Evolutionary conservation across 2,888 invertebrate species (phyloP).

Genomic region (Hylaea fasciaria): DNA sequence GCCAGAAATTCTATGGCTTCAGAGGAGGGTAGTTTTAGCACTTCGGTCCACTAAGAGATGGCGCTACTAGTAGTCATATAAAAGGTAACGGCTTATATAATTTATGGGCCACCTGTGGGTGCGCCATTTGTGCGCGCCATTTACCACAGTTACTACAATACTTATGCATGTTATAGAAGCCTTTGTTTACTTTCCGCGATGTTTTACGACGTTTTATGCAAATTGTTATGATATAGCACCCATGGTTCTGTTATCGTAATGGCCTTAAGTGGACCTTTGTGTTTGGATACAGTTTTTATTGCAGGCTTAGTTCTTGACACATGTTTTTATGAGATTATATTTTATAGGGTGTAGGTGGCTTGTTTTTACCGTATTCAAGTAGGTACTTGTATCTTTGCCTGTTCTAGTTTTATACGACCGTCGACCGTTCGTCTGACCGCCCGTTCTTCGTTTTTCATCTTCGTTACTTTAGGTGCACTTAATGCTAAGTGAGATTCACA

Average conservation of each 20-base stretch:
- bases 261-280: slow-evolving; percentile 5
- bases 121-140: slow-evolving; percentile 31
- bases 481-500: too few relatives aligned
- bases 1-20: not conserved
- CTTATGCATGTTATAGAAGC: slow-evolving; percentile 29
- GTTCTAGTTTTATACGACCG: too few relatives aligned
- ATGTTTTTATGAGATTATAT: not conserved
- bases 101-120: slow-evolving; percentile 43
- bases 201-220: slow-evolving; percentile 35
- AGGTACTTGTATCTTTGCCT: not conserved
- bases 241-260: slow-evolving; percentile 17
- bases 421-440: too few relatives aligned
- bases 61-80: slow-evolving; percentile 18
- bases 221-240: slow-evolving; percentile 31
- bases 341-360: not conserved
- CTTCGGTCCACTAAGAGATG: slow-evolving; percentile 17
- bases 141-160: slow-evolving; percentile 36
- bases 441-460: too few relatives aligned
- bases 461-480: too few relatives aligned
- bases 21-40: not conserved
- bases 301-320: not conserved
- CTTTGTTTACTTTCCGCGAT: slow-evolving; percentile 35
- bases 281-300: slow-evolving; percentile 1
- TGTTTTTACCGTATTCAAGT: not conserved
- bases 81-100: slow-evolving; percentile 8